Evolutionary conservation across 2,888 invertebrate genomes (phyloP).

Genomic region (Mesoligia furuncula): DNA sequence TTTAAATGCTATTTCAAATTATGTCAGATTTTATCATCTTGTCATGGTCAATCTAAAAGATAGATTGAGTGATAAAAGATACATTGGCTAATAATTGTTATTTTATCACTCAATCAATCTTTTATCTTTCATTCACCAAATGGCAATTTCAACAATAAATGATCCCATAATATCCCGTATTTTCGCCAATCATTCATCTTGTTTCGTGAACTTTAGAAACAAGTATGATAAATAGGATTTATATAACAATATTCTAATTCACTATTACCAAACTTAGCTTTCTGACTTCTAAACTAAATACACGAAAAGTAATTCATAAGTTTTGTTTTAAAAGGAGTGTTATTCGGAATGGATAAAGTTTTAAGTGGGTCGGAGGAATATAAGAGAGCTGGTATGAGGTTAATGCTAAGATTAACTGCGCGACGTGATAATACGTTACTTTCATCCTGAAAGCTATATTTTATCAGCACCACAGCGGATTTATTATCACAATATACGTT

Average conservation of each 20-base stretch:
- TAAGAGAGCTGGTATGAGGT: slow-evolving; percentile 45
- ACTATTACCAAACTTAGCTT: slow-evolving; percentile 25
- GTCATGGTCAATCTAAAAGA: background rate
- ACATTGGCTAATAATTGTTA: background rate
- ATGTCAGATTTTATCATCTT: background rate
- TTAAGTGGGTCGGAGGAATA: slow-evolving; percentile 56
- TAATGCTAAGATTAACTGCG: slow-evolving; percentile 55
- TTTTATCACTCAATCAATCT: background rate
- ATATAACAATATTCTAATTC: slow-evolving; percentile 9
- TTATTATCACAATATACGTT: slow-evolving; percentile 52
- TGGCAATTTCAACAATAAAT: background rate
- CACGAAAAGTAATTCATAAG: slow-evolving; percentile 55
- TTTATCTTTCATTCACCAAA: background rate
- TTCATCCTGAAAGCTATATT: slow-evolving; percentile 44
- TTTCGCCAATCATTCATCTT: background rate
- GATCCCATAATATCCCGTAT: background rate
- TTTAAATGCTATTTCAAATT: background rate
- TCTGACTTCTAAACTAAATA: slow-evolving; percentile 30
- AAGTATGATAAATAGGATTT: background rate
- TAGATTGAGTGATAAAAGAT: background rate
- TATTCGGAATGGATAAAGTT: slow-evolving; percentile 62
- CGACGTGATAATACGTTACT: slow-evolving; percentile 49
- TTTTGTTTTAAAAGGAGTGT: slow-evolving; percentile 56
- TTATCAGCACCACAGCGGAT: slow-evolving; percentile 37
- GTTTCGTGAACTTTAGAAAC: background rate